These are phyloP conservation scores for Charaxes varanes DNA, from an alignment of 1,140 invertebrate genomes.

Conservation along the genomic window DNA sequence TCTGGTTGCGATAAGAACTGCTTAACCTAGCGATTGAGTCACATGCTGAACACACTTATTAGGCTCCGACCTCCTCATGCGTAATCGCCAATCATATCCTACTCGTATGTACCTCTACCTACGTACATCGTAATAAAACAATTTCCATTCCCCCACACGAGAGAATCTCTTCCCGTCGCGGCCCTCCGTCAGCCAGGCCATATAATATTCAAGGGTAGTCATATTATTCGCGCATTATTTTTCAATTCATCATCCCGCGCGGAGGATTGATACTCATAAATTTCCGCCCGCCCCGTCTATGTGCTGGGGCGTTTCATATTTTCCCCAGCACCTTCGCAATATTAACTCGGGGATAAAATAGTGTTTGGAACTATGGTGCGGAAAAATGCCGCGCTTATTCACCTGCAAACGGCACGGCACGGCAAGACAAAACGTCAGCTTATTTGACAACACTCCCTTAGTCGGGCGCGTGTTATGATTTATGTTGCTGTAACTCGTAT, in stretches of 20 bases:
- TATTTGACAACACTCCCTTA: too few relatives aligned
- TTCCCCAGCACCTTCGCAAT: slow-evolving; percentile 18
- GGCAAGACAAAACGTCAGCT: too few relatives aligned
- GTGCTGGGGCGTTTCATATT: slow-evolving; percentile 17
- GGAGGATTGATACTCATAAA: slow-evolving; percentile 25
- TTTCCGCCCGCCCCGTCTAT: slow-evolving; percentile 14
- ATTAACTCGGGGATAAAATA: slow-evolving; percentile 24
- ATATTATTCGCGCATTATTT: slow-evolving; percentile 25
- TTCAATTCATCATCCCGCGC: slow-evolving; percentile 25
- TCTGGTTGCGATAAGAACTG: too few relatives aligned
- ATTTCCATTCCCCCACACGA: not conserved
- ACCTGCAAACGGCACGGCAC: slow-evolving; percentile 4
- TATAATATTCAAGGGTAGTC: slow-evolving; percentile 17
- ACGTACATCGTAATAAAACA: not conserved
- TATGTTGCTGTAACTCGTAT: too few relatives aligned
- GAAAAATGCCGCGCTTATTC: slow-evolving; percentile 16
- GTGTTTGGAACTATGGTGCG: slow-evolving; percentile 11
- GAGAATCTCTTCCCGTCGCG: slow-evolving; percentile 6
- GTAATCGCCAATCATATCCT: too few relatives aligned
- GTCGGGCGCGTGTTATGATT: too few relatives aligned
- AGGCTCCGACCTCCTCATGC: too few relatives aligned
- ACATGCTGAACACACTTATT: too few relatives aligned
- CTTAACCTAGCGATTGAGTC: too few relatives aligned
- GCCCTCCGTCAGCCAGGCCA: slow-evolving; percentile 6
- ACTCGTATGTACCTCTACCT: too few relatives aligned